A percentile compares a stretch with the other conserved stretches of the same genome.
Evolutionary conservation across 2,113 vertebrate genomes (phyloP).

Genomic region (Ramphastos sulfuratus): DNA sequence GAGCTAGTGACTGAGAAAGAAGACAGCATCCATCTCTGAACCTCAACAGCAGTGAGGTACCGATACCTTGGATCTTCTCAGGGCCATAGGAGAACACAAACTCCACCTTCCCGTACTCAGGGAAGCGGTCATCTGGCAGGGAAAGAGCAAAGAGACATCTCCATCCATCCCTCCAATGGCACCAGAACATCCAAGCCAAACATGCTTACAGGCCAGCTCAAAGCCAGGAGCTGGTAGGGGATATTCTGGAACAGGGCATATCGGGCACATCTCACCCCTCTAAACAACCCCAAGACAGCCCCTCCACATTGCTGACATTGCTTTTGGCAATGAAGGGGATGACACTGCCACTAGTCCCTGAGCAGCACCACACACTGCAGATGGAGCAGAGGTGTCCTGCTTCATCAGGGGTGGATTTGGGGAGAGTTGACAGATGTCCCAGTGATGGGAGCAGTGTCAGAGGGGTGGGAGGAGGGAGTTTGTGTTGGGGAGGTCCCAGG

Average conservation of each 20-base stretch:
- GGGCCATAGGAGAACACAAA: constrained; percentile 97
- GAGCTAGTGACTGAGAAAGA: not conserved
- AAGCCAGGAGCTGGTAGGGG: not conserved
- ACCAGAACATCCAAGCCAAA: not conserved
- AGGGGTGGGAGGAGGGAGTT: not conserved
- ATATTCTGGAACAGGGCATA: not conserved
- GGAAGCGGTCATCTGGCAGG: constrained; percentile 91
- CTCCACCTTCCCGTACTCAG: constrained; percentile 97
- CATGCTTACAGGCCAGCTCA: not conserved
- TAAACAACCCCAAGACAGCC: not conserved
- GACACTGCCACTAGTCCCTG: not conserved
- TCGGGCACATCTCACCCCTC: not conserved
- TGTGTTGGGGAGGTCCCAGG: not conserved
- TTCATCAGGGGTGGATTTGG: fast-evolving
- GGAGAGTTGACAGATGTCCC: not conserved
- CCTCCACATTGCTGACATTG: fast-evolving
- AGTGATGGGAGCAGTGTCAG: not conserved
- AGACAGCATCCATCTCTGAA: not conserved
- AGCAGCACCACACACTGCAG: not conserved
- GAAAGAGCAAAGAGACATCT: constrained; percentile 14
- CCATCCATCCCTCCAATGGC: not conserved
- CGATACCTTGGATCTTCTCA: constrained; percentile 95
- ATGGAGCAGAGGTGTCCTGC: not conserved
- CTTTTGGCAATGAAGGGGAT: not conserved
- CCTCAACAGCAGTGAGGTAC: fast-evolving